Evolutionary conservation across 2,888 invertebrate species (phyloP).

Genomic region (Odontomyia ornata): DNA sequence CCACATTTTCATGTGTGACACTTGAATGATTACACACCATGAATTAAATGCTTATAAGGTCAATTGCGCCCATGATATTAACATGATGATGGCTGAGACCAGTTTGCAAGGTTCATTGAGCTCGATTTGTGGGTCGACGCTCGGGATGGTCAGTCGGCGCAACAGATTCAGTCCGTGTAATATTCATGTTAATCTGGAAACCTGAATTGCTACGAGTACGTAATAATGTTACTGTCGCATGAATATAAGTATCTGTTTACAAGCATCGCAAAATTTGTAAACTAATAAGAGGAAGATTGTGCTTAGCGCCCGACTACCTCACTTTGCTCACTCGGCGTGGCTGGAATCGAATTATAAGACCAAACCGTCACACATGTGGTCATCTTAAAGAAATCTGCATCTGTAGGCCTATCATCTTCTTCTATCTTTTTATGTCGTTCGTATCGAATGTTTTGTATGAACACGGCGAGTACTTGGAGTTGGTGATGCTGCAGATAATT

Average conservation of each 20-base stretch:
- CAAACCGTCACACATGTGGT: not conserved
- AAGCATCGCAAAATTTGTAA: conserved; percentile 31
- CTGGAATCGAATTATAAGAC: not conserved
- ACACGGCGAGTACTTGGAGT: conserved; percentile 1
- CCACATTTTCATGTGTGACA: conserved; percentile 2
- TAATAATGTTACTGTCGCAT: not conserved
- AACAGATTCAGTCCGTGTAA: not conserved
- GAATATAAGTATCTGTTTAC: conserved; percentile 34
- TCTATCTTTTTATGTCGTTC: not conserved
- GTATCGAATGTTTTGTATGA: not conserved
- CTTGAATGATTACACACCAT: conserved; percentile 18
- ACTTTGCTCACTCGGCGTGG: not conserved
- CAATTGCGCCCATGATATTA: conserved; percentile 26
- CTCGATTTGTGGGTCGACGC: conserved; percentile 38
- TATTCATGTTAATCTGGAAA: conserved; percentile 35
- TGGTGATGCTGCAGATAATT: not conserved
- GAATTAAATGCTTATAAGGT: conserved; percentile 31
- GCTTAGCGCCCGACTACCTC: conserved; percentile 10
- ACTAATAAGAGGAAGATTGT: conserved; percentile 35
- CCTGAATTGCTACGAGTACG: conserved; percentile 26
- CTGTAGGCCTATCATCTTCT: not conserved
- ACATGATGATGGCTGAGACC: conserved; percentile 18
- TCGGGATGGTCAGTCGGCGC: not conserved
- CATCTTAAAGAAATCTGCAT: conserved; percentile 6
- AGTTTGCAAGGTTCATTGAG: conserved; percentile 42